Conservation (phyloP, 2,797 vertebrate species). For the Poecilia picta region DNA sequence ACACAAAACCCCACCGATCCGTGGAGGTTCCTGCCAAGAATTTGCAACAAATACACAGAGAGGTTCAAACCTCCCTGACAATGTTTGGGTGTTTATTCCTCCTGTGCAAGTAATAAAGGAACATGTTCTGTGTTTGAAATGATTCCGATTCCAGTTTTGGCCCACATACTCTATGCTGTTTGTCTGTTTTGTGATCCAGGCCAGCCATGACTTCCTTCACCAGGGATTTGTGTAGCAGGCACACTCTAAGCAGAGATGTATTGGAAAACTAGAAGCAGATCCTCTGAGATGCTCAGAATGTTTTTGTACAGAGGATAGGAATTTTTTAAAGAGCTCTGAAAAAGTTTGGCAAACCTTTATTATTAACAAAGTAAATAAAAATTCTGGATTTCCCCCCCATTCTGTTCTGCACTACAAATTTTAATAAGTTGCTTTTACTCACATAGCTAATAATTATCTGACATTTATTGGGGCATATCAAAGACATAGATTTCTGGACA, state of each 20-base stretch:
- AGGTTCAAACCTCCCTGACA: constrained; percentile 11
- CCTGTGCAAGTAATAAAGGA: constrained; percentile 12
- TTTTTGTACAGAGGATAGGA: constrained; percentile 36
- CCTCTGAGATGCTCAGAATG: constrained; percentile 64
- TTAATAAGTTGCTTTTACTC: neutral
- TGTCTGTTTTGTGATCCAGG: constrained; percentile 65
- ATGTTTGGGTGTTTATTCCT: neutral
- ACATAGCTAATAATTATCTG: neutral
- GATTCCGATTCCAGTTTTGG: constrained; percentile 42
- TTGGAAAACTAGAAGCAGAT: constrained; percentile 33
- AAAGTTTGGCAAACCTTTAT: neutral
- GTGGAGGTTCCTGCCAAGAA: constrained; percentile 32
- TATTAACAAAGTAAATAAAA: neutral
- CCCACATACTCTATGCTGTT: constrained; percentile 66
- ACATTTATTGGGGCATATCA: neutral
- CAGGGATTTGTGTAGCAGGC: constrained; percentile 56
- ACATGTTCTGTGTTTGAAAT: constrained; percentile 30
- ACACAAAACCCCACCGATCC: constrained; percentile 42
- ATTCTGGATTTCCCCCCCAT: neutral
- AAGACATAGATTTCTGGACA: neutral
- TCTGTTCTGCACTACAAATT: neutral
- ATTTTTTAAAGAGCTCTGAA: neutral
- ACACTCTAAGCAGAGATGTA: constrained; percentile 45
- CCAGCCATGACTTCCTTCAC: constrained; percentile 61
- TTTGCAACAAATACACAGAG: constrained; percentile 22